phyloP scores from a whole-genome alignment of 1,140 invertebrate genomes.

The Cepaea nemoralis region DNA sequence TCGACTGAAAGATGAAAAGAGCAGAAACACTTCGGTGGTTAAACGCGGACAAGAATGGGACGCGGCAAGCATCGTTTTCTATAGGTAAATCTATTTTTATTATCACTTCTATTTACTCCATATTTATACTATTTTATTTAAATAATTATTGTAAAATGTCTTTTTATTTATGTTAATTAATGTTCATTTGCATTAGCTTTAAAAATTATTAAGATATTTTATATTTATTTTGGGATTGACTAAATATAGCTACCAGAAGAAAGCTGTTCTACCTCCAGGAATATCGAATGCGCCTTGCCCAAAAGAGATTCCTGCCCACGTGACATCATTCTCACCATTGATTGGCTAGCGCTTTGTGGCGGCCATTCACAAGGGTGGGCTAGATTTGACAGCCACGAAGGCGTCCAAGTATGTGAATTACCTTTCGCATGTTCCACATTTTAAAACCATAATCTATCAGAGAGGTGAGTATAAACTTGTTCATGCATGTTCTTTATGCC shows the following conservation, averaged over 20 bases:
- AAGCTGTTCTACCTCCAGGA: not conserved
- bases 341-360: slow-evolving; percentile 32
- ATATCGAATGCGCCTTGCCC: not conserved
- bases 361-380: slow-evolving; percentile 35
- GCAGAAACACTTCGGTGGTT: not conserved
- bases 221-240: not conserved
- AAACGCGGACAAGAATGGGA: not conserved
- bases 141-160: not conserved
- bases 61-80: too few relatives aligned
- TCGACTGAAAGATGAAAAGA: too few relatives aligned
- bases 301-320: slow-evolving; percentile 31
- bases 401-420: slow-evolving; percentile 5
- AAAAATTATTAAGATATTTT: not conserved
- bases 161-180: too few relatives aligned
- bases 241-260: not conserved
- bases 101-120: too few relatives aligned
- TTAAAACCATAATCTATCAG: not conserved
- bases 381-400: not conserved
- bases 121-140: not conserved
- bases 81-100: too few relatives aligned
- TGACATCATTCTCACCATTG: slow-evolving; percentile 1
- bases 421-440: not conserved
- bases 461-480: not conserved
- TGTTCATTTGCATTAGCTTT: too few relatives aligned
- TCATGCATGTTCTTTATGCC: not conserved